Evolutionary conservation across 1,140 invertebrate genomes (phyloP), one percentile per base, ranked within the genome.

Genomic region (Ooceraea biroi): DNA sequence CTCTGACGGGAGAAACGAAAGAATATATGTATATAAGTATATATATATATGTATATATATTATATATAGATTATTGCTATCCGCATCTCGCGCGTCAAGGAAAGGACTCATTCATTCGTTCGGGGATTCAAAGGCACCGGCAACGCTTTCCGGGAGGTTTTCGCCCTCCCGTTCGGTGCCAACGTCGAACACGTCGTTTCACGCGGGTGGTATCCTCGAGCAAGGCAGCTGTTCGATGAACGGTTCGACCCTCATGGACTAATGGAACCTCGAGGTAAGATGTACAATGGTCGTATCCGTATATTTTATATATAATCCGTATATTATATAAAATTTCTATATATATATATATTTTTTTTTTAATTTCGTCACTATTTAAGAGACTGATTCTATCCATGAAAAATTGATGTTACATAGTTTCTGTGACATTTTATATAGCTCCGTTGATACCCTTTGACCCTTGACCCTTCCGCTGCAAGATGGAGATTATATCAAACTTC

Each of bases 81-180:
- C 78, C 82, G 85, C 73, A 66, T 83, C 77, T 36, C 36, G 36
- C 36, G 36, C 36, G 30, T 77, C 60, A 77, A 77, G 85, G 78
- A 88, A 91, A 86, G 85, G 84, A 89, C 44, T 83, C 30, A 61
- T 73, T 73, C 55, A 52, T 82, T 74, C 46, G 44, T 74, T 74
- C 68, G 50, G 83, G 63, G 74, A 88, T 90, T 91, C 84, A 86
- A 92, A 92, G 91, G 91, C 91, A 92, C 91, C 91, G 90, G 85
- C 88, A 90, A 86, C 88, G 83, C 84, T 89, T 83, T 85, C 82
- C 63, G 85, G 83, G 88, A 90, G 87, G 68, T 84, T 65, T 58
- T 69, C 72, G 60, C 52, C 41, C 55, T 73, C 84, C 50, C 74
- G 83, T 72, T 88, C 65, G 71, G 78, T 87, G 57, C 57, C 74